A percentile compares a stretch with the other conserved stretches of the same genome.
Evolutionary conservation across 2,888 invertebrate species (phyloP).

Genomic region (Ennomos quercinarius): DNA sequence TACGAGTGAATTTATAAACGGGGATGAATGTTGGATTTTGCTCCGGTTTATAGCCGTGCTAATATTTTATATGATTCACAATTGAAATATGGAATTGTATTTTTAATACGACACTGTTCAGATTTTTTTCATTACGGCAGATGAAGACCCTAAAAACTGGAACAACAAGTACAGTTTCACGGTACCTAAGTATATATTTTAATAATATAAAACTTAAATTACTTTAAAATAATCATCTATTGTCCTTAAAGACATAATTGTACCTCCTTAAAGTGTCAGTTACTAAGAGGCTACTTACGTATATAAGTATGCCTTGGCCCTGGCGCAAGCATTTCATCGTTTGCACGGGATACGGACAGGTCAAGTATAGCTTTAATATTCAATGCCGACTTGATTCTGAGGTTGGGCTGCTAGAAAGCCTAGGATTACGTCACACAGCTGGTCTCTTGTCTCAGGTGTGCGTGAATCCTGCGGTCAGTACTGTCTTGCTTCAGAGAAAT

Average conservation of each 20-base stretch:
- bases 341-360: conserved; percentile 2
- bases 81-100: conserved; percentile 23
- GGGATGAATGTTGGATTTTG: conserved; percentile 31
- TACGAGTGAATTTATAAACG: conserved; percentile 44
- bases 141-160: no score
- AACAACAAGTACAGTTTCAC: no score
- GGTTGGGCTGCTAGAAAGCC: conserved; percentile 41
- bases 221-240: no score
- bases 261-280: background rate
- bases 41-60: conserved; percentile 30
- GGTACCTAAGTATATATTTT: no score
- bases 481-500: conserved; percentile 27
- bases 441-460: conserved; percentile 48
- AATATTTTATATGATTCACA: conserved; percentile 29
- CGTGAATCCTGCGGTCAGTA: conserved; percentile 47
- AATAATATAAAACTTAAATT: no score
- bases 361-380: conserved; percentile 20
- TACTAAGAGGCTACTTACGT: conserved; percentile 15
- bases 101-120: conserved; percentile 1
- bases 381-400: conserved; percentile 29
- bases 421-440: conserved; percentile 49
- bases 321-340: conserved; percentile 2
- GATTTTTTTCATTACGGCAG: background rate
- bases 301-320: background rate
- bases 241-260: no score